Conservation (phyloP, 2,797 vertebrate species). For the Falco novaeseelandiae region DNA sequence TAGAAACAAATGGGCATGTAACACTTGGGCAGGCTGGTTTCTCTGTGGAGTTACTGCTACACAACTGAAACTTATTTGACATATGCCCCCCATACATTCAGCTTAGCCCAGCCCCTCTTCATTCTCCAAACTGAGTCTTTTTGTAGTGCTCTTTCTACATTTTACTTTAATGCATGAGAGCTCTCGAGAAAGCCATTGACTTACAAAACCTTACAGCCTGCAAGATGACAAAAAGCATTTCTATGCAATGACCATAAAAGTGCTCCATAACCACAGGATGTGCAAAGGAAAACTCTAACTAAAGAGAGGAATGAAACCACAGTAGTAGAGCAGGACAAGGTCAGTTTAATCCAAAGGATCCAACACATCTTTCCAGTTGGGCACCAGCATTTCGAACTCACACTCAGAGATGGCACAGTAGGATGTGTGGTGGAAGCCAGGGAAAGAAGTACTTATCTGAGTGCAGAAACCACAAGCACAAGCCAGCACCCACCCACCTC, state of each 20-base stretch:
- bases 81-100: not conserved
- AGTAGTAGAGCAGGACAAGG: not conserved
- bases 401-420: not conserved
- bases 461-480: not conserved
- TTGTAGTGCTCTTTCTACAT: not conserved
- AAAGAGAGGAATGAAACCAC: not conserved
- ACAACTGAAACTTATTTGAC: not conserved
- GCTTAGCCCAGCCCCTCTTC: not conserved
- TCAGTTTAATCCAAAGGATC: not conserved
- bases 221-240: not conserved
- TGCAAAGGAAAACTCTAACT: not conserved
- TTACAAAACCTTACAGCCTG: not conserved
- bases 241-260: not conserved
- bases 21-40: not conserved
- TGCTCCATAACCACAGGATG: not conserved
- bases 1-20: not conserved
- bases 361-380: not conserved
- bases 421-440: accelerated
- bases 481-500: not conserved
- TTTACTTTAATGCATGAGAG: no score
- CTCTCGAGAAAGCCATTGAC: no score
- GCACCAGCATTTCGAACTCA: not conserved
- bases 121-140: not conserved
- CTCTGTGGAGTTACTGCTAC: not conserved
- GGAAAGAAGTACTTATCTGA: not conserved